Evolutionary conservation across 2,797 vertebrate species (phyloP).

Genomic region (Petrocephalus sullivani): DNA sequence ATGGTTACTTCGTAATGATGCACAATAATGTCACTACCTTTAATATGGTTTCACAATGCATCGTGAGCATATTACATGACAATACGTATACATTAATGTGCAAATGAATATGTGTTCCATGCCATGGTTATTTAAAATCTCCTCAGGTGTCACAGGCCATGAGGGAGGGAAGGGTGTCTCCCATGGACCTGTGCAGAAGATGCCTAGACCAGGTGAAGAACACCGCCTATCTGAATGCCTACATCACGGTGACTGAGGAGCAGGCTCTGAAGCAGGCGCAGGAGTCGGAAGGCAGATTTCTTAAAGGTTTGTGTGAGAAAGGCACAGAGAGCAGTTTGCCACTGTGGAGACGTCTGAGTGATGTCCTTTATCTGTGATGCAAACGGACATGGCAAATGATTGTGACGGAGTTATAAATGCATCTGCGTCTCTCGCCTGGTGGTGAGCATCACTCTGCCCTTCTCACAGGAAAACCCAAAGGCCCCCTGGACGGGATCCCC

Average conservation of each 20-base stretch:
- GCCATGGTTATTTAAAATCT: neutral
- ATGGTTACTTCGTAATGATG: neutral
- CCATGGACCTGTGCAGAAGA: conserved; percentile 79
- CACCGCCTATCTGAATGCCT: conserved; percentile 80
- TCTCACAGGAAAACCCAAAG: conserved; percentile 67
- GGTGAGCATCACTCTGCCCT: conserved; percentile 11
- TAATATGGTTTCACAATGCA: neutral
- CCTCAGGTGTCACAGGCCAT: conserved; percentile 75
- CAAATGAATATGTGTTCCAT: neutral
- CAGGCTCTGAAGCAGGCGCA: conserved; percentile 78
- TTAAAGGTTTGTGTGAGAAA: conserved; percentile 56
- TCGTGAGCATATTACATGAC: neutral
- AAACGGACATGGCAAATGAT: neutral
- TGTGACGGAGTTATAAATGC: neutral
- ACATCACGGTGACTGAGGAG: conserved; percentile 80
- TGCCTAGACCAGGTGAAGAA: conserved; percentile 77
- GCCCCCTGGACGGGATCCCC: conserved; percentile 87
- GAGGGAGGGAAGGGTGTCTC: conserved; percentile 69
- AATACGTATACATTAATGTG: neutral
- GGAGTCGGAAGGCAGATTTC: conserved; percentile 72
- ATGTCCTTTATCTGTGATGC: neutral
- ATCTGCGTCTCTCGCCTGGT: neutral
- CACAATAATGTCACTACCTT: neutral
- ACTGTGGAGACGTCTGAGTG: neutral
- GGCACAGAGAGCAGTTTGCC: neutral